These are phyloP conservation scores for Triplophysa dalaica DNA, from an alignment of 2,113 vertebrate genomes.

Conservation along the genomic window DNA sequence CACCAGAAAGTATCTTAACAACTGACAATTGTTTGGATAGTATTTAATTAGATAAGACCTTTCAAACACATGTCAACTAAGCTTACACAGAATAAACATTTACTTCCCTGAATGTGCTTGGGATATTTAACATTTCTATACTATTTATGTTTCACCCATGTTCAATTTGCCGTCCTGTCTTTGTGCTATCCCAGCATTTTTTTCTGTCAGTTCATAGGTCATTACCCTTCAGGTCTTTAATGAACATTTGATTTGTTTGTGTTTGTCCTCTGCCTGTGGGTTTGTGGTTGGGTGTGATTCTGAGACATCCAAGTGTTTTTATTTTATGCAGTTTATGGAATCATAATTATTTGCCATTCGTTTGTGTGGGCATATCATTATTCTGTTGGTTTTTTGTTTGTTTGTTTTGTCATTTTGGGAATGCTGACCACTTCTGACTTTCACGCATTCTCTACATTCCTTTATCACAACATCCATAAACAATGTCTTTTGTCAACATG, in stretches of 20 bases:
- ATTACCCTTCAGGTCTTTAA: constrained; percentile 4
- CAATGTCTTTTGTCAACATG: neutral
- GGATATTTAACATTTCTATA: neutral
- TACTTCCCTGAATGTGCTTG: neutral
- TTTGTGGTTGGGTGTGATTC: constrained; percentile 10
- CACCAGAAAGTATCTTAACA: neutral
- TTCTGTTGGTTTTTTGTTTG: neutral
- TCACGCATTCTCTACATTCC: neutral
- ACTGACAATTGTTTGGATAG: neutral
- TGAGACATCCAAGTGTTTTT: neutral
- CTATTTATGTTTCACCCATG: neutral
- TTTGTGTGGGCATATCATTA: neutral
- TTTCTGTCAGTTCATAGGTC: neutral
- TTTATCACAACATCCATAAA: neutral
- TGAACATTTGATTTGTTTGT: constrained; percentile 29
- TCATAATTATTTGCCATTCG: neutral
- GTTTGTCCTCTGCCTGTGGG: constrained; percentile 22
- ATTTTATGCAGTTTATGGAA: neutral
- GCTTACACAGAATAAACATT: neutral
- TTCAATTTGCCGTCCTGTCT: neutral
- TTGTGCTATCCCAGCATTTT: neutral
- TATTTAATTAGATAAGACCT: neutral
- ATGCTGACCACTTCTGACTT: constrained; percentile 8
- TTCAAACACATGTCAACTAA: neutral
- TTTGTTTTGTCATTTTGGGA: neutral